Base-by-base conservation (phyloP, 2,888 invertebrate species). In the Apodemia hepburni region DNA sequence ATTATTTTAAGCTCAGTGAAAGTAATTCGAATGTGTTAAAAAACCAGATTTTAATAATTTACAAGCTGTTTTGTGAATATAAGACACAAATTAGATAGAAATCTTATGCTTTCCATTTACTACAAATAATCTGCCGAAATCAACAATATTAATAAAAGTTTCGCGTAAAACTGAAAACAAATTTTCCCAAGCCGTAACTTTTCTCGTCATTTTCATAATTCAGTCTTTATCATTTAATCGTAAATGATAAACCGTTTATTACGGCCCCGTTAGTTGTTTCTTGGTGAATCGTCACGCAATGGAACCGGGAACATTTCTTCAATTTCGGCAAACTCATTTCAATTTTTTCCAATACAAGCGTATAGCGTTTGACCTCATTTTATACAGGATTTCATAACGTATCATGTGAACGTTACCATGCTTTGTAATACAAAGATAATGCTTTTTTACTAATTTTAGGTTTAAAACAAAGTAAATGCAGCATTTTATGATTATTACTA, bases 221-320 rank as follows among this genome's bases (percentile, higher is more conserved):
- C 75, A 74, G 73, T 70, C 65, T 73, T 84, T 84, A 85, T 81
- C 84, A 81, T 84, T 80, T 73, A 74, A 77, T 76, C 77, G 82
- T 84, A 83, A 85, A 85, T 69, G 73, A 71, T 70, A 66, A 66
- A 65, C 64, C 73, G 82, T 78, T 83, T 80, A 80, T 77, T 77
- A 83, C 81, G 87, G 84, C 87, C 87, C 75, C 85, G 82, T 85
- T 85, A 70, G 71, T 65, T 74, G 73, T 75, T 70, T 72, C 79
- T 76, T 70, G 76, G 73, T 73, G 69, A 69, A 67, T 69, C 70
- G 78, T 76, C 80, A 84, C 83, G 82, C 85, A 78, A 81, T 73
- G 62, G 74, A 74, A 62, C 74, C 74, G 58, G 66, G 71, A 74
- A 66, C 70, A 69, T 66, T 68, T 65, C 64, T 64, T 61, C 59